Base-by-base conservation (phyloP, 2,888 invertebrate species). In the Shargacucullia verbasci region DNA sequence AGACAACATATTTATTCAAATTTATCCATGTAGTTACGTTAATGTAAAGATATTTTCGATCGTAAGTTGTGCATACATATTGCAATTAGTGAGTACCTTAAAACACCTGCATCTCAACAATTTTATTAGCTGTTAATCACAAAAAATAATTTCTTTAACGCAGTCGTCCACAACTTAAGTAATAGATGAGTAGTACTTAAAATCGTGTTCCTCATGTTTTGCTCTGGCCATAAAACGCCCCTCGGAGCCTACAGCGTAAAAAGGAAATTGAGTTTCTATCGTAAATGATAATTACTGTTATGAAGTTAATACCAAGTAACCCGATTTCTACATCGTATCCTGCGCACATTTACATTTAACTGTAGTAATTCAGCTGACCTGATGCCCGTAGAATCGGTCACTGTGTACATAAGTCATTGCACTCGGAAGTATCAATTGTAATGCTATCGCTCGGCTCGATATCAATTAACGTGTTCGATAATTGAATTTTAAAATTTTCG, bases 251-350 rank as follows among this genome's bases (percentile, higher is more conserved):
- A 52, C 39, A 67, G 70, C 66, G 66, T 76, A 71, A 79, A 80
- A 81, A 80, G 83, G 80, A 86, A 86, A 86, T 86, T 83, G 79
- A 80, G 74, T 80, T 81, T 80, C 80, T 76, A 82, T 79, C 80
- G 77, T 81, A 80, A 82, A 83, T 79, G 67, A 77, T 83, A 84
- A 87, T 87, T 83, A 84, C 76, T 71, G 73, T 75, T 70, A 71
- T 79, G 75, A 75, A 78, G 76, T 72, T 70, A 80, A 80, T 70
- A 68, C 71, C 60, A 64, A 62, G 71, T 63, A 76, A 71, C 70
- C 68, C 61, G 76, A 79, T 82, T 80, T 83, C 81, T 80, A 82
- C 76, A 71, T 46, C 49, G 64, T 74, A 75, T 82, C 80, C 81
- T 81, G 68, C 55, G 61, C 59, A 66, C 71, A 59, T 64, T 78